phyloP scores from a whole-genome alignment of 2,888 invertebrate genomes.

The Sussaba pulchella region DNA sequence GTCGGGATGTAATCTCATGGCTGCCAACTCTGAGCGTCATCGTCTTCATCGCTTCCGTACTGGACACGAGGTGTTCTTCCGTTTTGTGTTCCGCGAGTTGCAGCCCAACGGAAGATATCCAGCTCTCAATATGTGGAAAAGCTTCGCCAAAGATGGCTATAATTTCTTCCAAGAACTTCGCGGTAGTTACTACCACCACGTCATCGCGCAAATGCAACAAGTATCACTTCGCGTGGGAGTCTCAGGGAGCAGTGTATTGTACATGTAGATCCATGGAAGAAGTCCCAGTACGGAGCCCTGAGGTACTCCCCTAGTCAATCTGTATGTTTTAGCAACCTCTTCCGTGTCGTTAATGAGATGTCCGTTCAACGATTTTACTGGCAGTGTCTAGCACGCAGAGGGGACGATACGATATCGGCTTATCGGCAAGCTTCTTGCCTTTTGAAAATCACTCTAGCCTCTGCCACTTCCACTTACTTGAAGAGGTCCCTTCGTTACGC shows the following conservation, averaged over 20 bases:
- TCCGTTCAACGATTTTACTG: conserved; percentile 26
- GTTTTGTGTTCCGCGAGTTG: conserved; percentile 62
- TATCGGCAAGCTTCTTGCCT: conserved; percentile 28
- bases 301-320: conserved; percentile 51
- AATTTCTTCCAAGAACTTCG: conserved; percentile 19
- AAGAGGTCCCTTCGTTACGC: conserved; percentile 56
- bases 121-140: not conserved
- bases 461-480: conserved; percentile 58
- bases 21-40: conserved; percentile 42
- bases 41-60: conserved; percentile 42
- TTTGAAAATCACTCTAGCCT: conserved; percentile 63
- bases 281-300: conserved; percentile 60
- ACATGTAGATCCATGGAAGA: conserved; percentile 41
- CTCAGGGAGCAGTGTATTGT: not conserved
- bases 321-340: conserved; percentile 32
- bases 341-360: conserved; percentile 56
- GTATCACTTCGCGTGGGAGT: not conserved
- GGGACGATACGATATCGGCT: not conserved
- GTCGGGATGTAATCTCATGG: conserved; percentile 39
- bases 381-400: not conserved
- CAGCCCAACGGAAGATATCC: conserved; percentile 35
- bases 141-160: not conserved
- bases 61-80: conserved; percentile 50
- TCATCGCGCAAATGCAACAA: conserved; percentile 31
- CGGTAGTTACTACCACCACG: conserved; percentile 3